These are phyloP conservation scores for Picus viridis DNA, from an alignment of 2,797 vertebrate species.

Conservation along the genomic window DNA sequence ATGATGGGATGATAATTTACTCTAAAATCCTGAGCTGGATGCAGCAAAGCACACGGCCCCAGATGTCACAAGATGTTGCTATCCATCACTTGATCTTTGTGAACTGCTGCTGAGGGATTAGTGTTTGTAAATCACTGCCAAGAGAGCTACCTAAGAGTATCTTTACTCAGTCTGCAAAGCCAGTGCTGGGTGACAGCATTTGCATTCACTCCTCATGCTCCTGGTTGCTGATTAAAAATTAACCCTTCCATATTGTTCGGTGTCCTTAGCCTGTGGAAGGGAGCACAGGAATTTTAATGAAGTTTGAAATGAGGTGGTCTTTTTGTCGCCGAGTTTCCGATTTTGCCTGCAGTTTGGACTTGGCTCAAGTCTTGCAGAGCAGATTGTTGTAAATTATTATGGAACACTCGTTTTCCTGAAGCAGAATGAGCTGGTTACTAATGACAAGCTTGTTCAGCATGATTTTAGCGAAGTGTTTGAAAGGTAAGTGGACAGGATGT, in stretches of 20 bases:
- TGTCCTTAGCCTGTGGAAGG: background rate
- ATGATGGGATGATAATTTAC: constrained; percentile 23
- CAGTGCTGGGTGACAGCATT: background rate
- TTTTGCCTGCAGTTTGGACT: constrained; percentile 20
- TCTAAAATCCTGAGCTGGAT: background rate
- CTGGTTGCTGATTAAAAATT: constrained; percentile 36
- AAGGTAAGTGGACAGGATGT: background rate
- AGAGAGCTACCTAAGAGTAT: background rate
- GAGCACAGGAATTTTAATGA: constrained; percentile 16
- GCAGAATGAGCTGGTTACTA: background rate
- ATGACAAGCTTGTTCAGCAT: constrained; percentile 22
- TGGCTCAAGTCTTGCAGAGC: background rate
- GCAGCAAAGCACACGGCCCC: background rate
- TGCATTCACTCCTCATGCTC: background rate
- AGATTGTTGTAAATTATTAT: constrained; percentile 15
- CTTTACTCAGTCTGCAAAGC: background rate
- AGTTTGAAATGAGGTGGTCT: background rate
- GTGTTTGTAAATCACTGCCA: constrained; percentile 27
- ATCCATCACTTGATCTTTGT: constrained; percentile 6
- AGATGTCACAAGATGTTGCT: constrained; percentile 30
- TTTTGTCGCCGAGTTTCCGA: background rate
- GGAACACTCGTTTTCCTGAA: background rate
- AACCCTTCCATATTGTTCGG: background rate
- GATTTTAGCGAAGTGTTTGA: background rate
- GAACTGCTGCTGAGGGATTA: constrained; percentile 44